These are phyloP conservation scores for Orbicella faveolata DNA, from an alignment of 64 coral and sea anemone genomes.

Conservation along the genomic window DNA sequence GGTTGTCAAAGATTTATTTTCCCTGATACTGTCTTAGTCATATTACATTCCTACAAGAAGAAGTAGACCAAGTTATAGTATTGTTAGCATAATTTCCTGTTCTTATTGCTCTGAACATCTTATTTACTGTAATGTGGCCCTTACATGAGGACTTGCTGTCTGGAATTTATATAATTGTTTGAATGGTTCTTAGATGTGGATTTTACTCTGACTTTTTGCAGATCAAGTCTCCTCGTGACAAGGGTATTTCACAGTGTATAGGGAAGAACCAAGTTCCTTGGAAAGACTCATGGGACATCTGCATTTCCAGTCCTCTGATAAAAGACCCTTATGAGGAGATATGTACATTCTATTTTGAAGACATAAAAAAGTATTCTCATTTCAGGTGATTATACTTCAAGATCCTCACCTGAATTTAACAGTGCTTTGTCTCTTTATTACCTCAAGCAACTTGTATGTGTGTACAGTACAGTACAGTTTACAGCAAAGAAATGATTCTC, in stretches of 20 bases:
- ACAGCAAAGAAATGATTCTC: no score
- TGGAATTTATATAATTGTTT: no score
- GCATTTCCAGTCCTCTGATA: slow-evolving; percentile 8
- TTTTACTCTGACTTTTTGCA: slow-evolving; percentile 27
- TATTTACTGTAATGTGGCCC: no score
- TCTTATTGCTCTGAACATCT: no score
- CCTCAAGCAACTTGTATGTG: neutral
- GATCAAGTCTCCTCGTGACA: slow-evolving; percentile 97
- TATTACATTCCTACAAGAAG: no score
- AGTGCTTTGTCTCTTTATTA: neutral
- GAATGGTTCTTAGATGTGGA: neutral
- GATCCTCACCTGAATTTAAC: neutral
- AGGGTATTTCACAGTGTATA: slow-evolving; percentile 88
- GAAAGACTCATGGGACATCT: slow-evolving; percentile 77
- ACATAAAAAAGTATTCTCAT: slow-evolving; percentile 79
- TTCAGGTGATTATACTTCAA: slow-evolving; percentile 59
- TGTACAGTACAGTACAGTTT: no score
- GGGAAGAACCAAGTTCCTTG: slow-evolving; percentile 83
- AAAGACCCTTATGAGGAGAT: slow-evolving; percentile 79
- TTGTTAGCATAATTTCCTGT: no score
- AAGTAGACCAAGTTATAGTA: no score
- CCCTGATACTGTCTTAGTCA: no score
- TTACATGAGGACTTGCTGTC: no score
- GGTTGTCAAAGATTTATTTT: no score
- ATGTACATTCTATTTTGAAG: slow-evolving; percentile 75